Conservation (phyloP, 2,113 vertebrate genomes). For the Paedocypris sp. region DNA sequence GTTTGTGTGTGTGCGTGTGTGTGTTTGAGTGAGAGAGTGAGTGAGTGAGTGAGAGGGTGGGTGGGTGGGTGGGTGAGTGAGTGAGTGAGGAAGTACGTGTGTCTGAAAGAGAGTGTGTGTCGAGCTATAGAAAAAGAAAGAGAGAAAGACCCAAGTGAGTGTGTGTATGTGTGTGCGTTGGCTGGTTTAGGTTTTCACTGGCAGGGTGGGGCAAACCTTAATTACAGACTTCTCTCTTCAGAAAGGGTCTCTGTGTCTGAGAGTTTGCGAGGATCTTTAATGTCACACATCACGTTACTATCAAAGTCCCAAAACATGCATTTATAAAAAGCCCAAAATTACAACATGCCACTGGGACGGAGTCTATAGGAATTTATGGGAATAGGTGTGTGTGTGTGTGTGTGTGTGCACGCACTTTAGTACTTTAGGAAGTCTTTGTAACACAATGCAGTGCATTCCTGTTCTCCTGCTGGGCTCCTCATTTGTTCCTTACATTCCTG, state of each 20-base stretch:
- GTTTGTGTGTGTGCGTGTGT: slow-evolving; percentile 5
- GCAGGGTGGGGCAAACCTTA: slow-evolving; percentile 30
- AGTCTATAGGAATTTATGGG: slow-evolving; percentile 14
- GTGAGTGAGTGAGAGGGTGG: no score
- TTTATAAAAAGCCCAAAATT: slow-evolving; percentile 30
- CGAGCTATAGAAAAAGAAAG: no score
- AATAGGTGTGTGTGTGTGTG: not conserved
- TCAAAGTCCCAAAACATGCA: slow-evolving; percentile 25
- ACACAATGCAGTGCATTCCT: slow-evolving; percentile 26
- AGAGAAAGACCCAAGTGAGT: no score
- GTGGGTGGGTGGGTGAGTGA: no score
- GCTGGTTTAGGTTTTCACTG: slow-evolving; percentile 32
- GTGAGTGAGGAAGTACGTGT: no score
- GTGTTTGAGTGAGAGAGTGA: not conserved
- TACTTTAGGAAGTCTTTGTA: slow-evolving; percentile 18
- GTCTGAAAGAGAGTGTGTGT: no score
- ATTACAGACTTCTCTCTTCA: slow-evolving; percentile 29
- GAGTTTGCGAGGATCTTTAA: slow-evolving; percentile 7
- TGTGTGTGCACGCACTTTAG: slow-evolving; percentile 18
- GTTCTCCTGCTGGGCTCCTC: slow-evolving; percentile 20
- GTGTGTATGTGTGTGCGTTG: no score
- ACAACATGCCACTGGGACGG: slow-evolving; percentile 1
- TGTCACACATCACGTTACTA: not conserved
- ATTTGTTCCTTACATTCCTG: slow-evolving; percentile 21
- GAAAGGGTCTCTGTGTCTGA: slow-evolving; percentile 30